Conservation (phyloP, 2,797 vertebrate species). For the Tragelaphus oryx region DNA sequence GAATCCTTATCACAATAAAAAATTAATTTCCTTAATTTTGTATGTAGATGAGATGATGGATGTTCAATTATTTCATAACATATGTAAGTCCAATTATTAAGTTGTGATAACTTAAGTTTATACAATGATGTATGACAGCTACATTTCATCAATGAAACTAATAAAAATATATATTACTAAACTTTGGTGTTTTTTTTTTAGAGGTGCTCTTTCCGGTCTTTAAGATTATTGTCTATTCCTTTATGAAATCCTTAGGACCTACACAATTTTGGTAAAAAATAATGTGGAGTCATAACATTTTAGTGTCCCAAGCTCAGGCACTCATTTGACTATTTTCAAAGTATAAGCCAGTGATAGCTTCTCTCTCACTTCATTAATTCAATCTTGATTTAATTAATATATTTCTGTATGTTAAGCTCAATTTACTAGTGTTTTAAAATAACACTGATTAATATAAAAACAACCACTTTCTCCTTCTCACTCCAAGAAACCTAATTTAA, state of each 20-base stretch:
- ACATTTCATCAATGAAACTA: background rate
- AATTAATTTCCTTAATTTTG: background rate
- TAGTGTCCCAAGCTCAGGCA: background rate
- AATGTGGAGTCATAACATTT: background rate
- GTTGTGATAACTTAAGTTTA: background rate
- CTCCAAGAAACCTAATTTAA: background rate
- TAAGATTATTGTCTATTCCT: background rate
- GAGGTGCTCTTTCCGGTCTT: background rate
- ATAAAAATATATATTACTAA: background rate
- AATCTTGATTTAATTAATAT: background rate
- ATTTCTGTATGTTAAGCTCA: background rate
- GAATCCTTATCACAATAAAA: background rate
- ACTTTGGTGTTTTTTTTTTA: background rate
- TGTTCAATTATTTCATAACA: background rate
- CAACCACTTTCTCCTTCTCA: background rate
- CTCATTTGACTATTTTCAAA: background rate
- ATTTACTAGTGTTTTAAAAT: background rate
- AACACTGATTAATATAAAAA: background rate
- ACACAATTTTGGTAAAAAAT: background rate
- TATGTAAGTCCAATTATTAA: background rate
- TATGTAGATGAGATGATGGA: background rate
- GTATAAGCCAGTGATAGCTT: background rate
- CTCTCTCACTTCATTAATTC: background rate
- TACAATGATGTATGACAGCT: background rate
- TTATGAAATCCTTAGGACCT: background rate